Evolutionary conservation across 1,140 invertebrate genomes (phyloP).

Genomic region (Orussus abietinus): DNA sequence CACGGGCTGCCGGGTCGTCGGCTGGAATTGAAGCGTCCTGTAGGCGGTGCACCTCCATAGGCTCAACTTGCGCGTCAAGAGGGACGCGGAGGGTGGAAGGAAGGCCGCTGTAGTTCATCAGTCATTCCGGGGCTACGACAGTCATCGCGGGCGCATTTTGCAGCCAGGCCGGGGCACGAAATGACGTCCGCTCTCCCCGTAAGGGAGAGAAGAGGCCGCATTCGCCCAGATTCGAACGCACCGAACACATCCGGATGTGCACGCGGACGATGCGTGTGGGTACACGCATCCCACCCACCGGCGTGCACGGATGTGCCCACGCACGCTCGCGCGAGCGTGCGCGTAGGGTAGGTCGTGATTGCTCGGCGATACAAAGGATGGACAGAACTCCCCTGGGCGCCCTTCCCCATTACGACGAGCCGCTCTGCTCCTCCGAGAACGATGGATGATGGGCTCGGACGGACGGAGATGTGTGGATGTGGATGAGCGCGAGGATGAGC

Average conservation of each 20-base stretch:
- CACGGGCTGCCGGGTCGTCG: too few relatives aligned
- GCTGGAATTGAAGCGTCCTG: too few relatives aligned
- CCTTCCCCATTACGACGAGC: conserved; percentile 20
- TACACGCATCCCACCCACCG: too few relatives aligned
- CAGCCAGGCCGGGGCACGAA: conserved; percentile 15
- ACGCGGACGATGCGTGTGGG: too few relatives aligned
- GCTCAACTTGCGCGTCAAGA: too few relatives aligned
- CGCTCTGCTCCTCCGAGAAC: conserved; percentile 7
- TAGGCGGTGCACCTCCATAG: too few relatives aligned
- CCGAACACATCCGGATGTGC: too few relatives aligned
- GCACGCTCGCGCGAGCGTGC: background rate
- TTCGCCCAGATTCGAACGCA: too few relatives aligned
- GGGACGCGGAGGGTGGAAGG: too few relatives aligned
- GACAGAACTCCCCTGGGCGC: conserved; percentile 24
- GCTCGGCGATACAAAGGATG: conserved; percentile 27
- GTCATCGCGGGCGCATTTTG: conserved; percentile 19
- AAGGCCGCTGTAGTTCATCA: conserved; percentile 27
- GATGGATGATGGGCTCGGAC: conserved; percentile 8
- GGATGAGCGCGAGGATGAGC: too few relatives aligned
- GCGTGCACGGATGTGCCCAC: background rate
- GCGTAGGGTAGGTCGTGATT: conserved; percentile 28
- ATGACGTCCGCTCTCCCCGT: conserved; percentile 19
- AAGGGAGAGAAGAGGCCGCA: background rate
- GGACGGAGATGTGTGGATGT: background rate
- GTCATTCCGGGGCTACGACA: conserved; percentile 21